Evolutionary conservation across 2,113 vertebrate species (phyloP).

Genomic region (Stigmatopora argus): DNA sequence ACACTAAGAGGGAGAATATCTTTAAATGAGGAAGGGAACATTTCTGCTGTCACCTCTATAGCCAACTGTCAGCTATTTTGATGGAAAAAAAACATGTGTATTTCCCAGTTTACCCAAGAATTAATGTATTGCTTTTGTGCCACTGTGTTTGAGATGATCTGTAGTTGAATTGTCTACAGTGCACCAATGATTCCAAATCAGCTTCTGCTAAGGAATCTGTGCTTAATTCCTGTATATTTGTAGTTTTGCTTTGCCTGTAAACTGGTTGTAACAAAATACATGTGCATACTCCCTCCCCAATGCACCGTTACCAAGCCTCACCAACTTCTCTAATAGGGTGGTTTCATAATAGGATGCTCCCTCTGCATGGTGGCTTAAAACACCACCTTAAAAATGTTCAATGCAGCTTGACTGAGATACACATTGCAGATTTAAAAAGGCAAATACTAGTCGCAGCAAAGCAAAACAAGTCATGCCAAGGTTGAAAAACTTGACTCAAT

Average conservation of each 20-base stretch:
- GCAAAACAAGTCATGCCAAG: slow-evolving; percentile 28
- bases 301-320: background rate
- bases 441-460: slow-evolving; percentile 48
- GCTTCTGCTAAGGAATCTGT: background rate
- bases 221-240: background rate
- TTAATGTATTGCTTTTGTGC: background rate
- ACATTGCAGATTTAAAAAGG: slow-evolving; percentile 47
- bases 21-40: too few relatives aligned
- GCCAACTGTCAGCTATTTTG: too few relatives aligned
- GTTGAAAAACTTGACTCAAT: slow-evolving; percentile 33
- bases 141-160: too few relatives aligned
- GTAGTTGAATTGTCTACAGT: too few relatives aligned
- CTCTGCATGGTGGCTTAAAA: slow-evolving; percentile 47
- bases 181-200: too few relatives aligned
- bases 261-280: too few relatives aligned
- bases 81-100: too few relatives aligned
- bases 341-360: slow-evolving; percentile 26
- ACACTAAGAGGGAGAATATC: background rate
- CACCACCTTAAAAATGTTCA: slow-evolving; percentile 57
- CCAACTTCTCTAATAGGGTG: slow-evolving; percentile 27
- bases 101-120: background rate
- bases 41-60: too few relatives aligned
- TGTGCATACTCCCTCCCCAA: background rate
- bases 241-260: too few relatives aligned
- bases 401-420: slow-evolving; percentile 60